Evolutionary conservation across 2,797 vertebrate species (phyloP).

Genomic region (Tachyglossus aculeatus): DNA sequence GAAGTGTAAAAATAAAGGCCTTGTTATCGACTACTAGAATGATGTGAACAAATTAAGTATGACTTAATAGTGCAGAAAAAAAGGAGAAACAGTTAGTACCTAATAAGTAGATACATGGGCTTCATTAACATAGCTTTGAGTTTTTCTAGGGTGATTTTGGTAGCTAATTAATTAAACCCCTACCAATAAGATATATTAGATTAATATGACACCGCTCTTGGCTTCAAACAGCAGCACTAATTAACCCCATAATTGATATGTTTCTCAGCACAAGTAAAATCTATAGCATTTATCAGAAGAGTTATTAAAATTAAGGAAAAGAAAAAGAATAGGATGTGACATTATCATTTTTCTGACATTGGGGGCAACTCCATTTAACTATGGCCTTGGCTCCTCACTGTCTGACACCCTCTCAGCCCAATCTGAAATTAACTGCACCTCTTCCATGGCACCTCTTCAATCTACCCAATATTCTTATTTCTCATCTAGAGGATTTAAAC

Average conservation of each 20-base stretch:
- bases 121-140: slow-evolving; percentile 62
- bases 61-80: slow-evolving; percentile 57
- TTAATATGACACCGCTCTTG: slow-evolving; percentile 57
- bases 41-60: slow-evolving; percentile 49
- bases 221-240: slow-evolving; percentile 68
- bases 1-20: slow-evolving; percentile 49
- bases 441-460: no score
- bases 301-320: slow-evolving; percentile 24
- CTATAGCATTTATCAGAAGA: slow-evolving; percentile 32
- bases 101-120: slow-evolving; percentile 67
- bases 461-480: no score
- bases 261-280: slow-evolving; percentile 31
- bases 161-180: slow-evolving; percentile 71
- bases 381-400: no score
- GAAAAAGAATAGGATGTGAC: not conserved
- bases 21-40: slow-evolving; percentile 51
- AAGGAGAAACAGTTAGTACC: slow-evolving; percentile 60
- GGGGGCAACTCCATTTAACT: not conserved
- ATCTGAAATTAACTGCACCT: no score
- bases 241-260: slow-evolving; percentile 64
- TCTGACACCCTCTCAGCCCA: no score
- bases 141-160: slow-evolving; percentile 55
- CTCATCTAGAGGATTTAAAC: no score
- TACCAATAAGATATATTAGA: slow-evolving; percentile 63
- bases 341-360: not conserved